Conservation (phyloP, 2,888 invertebrate genomes). For the Hoplodrina ambigua region DNA sequence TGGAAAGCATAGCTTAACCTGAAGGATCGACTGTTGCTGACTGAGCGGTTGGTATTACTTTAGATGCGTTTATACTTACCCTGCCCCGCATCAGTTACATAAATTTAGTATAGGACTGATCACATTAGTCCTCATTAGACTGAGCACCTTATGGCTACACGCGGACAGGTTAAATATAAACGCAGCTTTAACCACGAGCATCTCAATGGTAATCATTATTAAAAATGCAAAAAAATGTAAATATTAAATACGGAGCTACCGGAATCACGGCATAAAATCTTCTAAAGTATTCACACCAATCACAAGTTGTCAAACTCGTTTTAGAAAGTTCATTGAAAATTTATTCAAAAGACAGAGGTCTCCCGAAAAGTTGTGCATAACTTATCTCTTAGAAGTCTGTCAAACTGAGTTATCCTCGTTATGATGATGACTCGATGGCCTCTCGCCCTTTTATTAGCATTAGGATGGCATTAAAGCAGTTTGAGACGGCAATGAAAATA, state of each 20-base stretch:
- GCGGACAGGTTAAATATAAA: no score
- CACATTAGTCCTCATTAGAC: no score
- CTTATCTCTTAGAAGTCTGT: conserved; percentile 82
- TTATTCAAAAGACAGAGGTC: conserved; percentile 85
- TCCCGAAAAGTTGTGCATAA: conserved; percentile 78
- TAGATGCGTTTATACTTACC: no score
- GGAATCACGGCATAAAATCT: conserved; percentile 65
- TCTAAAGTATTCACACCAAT: conserved; percentile 80
- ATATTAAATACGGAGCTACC: conserved; percentile 51
- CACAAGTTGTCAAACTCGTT: conserved; percentile 84
- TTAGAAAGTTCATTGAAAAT: conserved; percentile 84
- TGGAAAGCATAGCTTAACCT: no score
- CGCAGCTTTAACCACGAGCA: no score
- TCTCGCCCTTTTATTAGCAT: conserved; percentile 67
- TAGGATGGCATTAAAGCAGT: conserved; percentile 58
- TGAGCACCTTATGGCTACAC: no score
- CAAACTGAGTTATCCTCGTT: conserved; percentile 83
- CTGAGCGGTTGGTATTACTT: no score
- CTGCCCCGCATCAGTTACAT: no score
- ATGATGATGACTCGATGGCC: conserved; percentile 73
- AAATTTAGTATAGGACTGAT: no score
- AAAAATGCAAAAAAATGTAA: conserved; percentile 58
- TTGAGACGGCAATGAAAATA: conserved; percentile 60
- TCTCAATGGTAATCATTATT: conserved; percentile 33
- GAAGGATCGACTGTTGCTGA: no score